These are phyloP conservation scores for Cyanoliseus patagonus DNA, from an alignment of 2,113 vertebrate genomes.

Conservation along the genomic window DNA sequence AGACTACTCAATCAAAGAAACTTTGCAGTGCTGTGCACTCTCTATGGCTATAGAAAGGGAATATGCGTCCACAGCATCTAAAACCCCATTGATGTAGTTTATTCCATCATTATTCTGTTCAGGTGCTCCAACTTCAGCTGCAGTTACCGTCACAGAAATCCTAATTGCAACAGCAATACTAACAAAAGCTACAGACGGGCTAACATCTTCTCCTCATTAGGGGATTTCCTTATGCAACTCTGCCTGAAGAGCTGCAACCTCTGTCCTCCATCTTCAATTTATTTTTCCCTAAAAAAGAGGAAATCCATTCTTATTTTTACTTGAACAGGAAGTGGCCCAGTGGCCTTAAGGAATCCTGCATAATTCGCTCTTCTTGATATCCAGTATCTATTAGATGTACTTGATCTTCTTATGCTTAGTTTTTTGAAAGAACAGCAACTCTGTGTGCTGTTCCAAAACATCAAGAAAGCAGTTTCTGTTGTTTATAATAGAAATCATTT, in stretches of 20 bases:
- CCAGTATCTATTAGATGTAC: neutral
- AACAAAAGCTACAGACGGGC: neutral
- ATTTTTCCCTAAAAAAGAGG: neutral
- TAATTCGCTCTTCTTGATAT: neutral
- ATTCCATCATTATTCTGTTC: neutral
- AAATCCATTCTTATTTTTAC: neutral
- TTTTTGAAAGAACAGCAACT: neutral
- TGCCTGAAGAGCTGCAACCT: neutral
- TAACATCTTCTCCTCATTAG: neutral
- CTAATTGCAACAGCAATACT: neutral
- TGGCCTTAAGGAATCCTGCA: neutral
- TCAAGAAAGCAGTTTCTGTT: neutral
- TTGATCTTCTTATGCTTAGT: neutral
- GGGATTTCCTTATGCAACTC: rapidly evolving
- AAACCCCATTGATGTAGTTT: neutral
- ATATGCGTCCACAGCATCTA: neutral
- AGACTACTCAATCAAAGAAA: neutral
- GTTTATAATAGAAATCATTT: neutral
- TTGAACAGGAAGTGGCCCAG: neutral
- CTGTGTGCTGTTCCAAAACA: neutral
- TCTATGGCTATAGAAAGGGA: neutral
- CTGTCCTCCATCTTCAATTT: neutral
- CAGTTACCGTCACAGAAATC: neutral
- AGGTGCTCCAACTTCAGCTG: neutral
- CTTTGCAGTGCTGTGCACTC: neutral